Conservation (phyloP, 2,113 vertebrate species). For the Micromys minutus region DNA sequence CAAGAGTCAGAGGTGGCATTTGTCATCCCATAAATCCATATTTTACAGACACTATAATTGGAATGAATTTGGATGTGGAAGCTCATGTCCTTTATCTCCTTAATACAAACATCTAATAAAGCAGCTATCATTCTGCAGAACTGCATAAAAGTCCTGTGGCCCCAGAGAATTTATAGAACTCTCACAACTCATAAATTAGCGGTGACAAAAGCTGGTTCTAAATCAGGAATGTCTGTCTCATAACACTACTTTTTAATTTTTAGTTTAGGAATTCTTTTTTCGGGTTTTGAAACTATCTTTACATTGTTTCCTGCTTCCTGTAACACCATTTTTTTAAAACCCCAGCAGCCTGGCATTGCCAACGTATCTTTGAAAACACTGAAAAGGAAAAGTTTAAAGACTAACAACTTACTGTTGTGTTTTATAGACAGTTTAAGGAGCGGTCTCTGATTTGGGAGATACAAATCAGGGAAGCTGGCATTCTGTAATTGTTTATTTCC, state of each 20-base stretch:
- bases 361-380: neutral
- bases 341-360: neutral
- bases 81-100: neutral
- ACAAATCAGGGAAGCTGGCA: neutral
- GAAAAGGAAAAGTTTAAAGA: neutral
- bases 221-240: neutral
- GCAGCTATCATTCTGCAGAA: neutral
- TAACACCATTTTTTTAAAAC: neutral
- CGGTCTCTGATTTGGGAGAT: neutral
- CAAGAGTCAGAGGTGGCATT: neutral
- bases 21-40: neutral
- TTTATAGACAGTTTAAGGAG: neutral
- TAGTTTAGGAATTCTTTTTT: neutral
- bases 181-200: constrained; percentile 20
- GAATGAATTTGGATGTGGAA: neutral
- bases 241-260: neutral
- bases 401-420: neutral
- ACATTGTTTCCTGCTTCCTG: neutral
- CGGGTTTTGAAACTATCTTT: neutral
- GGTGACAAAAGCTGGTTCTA: neutral
- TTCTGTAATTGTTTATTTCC: neutral
- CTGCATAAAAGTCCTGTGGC: neutral
- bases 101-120: neutral
- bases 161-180: constrained; percentile 42
- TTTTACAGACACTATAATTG: neutral